Base-by-base conservation (phyloP, 2,797 vertebrate genomes). In the Hippocampus kuda region DNA sequence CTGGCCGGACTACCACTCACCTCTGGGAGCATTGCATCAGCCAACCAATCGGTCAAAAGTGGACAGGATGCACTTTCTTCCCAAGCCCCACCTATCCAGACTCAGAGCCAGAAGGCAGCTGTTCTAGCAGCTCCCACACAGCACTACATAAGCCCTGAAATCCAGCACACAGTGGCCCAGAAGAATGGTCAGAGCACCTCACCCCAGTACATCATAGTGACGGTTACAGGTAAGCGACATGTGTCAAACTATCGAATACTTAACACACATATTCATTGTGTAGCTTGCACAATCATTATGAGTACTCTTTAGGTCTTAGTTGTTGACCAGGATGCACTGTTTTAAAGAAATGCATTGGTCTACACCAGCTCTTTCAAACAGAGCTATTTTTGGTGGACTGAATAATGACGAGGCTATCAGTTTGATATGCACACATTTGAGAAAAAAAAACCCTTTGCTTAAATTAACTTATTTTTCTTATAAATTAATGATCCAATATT, bases 201-300 rank as follows among this genome's bases (percentile, higher is more conserved):
- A 0, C 91, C 93, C 64, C 94, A 96, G 87, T 97, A 93, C 88
- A 94, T 96, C 77, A 93, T 96, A 79, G 95, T 96, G 44, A 93
- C 95, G 0, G 94, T 96, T 16, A 93, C 93, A 11, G 95, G 95
- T 97, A 89, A 93, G 94, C 63, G 20, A 59, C 69, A 11, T 13
- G 48, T 67, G 66, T 60, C 11, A 22, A 24, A 34, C 48, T 5
- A 34, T 68, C 30, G 57, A 30, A 59, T 59, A 61, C 15, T 64
- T 4, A 5, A 34, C 11, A 65, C 12, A 30, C 54, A 41, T 15
- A 34, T 6, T 15, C 26, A 38, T 13, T 34, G 46, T 18, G 10
- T 67, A 20, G 53, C 18, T 66, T 24, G 34, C 27, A 12, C 51
- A 26, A 53, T n/a, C 30, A 68, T 24, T n/a, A 51, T 24, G 48